These are phyloP conservation scores for Semnornis frantzii DNA, from an alignment of 2,113 vertebrate genomes.

Conservation along the genomic window DNA sequence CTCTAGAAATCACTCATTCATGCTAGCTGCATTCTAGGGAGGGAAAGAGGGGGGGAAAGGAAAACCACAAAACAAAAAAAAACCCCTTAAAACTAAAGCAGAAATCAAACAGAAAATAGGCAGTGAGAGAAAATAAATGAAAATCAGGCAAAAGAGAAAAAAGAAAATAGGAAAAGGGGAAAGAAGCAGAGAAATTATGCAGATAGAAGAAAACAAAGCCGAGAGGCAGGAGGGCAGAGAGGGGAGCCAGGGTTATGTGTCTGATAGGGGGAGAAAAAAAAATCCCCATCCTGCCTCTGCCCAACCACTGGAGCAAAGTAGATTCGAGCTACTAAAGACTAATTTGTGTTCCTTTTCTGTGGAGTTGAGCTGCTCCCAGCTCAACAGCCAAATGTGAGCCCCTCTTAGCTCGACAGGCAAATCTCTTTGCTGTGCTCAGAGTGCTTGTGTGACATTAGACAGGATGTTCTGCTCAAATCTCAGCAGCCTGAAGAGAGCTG, in stretches of 20 bases:
- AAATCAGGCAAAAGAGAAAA: neutral
- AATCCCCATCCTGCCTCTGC: neutral
- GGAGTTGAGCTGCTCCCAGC: neutral
- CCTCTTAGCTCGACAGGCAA: neutral
- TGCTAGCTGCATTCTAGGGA: neutral
- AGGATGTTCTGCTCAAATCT: neutral
- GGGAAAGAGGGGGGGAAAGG: neutral
- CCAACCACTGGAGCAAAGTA: neutral
- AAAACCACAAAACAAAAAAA: neutral
- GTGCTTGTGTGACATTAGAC: neutral
- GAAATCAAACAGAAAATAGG: neutral
- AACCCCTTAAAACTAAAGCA: neutral
- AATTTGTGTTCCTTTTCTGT: neutral
- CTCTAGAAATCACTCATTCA: conserved; percentile 69
- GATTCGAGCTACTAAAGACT: neutral
- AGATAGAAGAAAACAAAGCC: neutral
- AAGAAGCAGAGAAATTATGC: neutral
- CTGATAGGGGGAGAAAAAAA: neutral
- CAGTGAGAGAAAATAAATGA: neutral
- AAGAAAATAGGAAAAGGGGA: neutral
- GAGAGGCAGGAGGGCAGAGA: neutral
- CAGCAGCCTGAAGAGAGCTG: neutral
- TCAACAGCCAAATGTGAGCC: neutral
- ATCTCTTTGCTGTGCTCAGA: neutral
- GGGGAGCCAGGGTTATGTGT: neutral